phyloP scores from a whole-genome alignment of 1,140 invertebrate genomes.

The Bombus soroeensis region DNA sequence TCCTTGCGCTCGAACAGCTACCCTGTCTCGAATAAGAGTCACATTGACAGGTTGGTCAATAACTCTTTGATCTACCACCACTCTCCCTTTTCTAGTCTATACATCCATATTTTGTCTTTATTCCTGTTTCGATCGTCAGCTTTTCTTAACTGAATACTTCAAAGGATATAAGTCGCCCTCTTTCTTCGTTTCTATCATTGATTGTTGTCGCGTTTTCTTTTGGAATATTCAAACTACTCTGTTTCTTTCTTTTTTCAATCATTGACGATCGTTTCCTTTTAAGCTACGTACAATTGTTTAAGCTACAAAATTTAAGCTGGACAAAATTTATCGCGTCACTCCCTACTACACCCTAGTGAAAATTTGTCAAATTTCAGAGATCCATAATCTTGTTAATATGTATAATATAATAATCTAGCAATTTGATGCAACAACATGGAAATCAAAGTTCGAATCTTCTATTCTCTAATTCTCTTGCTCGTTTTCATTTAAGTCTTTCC shows the following conservation, averaged over 20 bases:
- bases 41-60: constrained; percentile 51
- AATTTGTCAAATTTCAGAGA: too few relatives aligned
- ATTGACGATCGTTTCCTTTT: background rate
- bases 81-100: background rate
- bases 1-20: constrained; percentile 19
- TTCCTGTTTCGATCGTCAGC: background rate
- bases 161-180: background rate
- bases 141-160: too few relatives aligned
- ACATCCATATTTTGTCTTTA: background rate
- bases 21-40: constrained; percentile 38
- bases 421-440: too few relatives aligned
- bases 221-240: background rate
- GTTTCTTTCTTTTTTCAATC: constrained; percentile 2
- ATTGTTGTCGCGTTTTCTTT: background rate
- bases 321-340: too few relatives aligned
- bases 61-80: constrained; percentile 36
- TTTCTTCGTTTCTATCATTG: background rate
- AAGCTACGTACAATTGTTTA: too few relatives aligned
- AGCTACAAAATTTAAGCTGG: too few relatives aligned
- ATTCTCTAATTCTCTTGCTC: too few relatives aligned
- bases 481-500: too few relatives aligned
- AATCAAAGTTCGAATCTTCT: too few relatives aligned
- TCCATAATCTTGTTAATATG: too few relatives aligned
- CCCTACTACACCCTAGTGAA: too few relatives aligned
- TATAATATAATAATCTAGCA: too few relatives aligned